Percentiles rank a stretch among this genome's conserved stretches.
These are phyloP conservation scores for Cottoperca gobio DNA, from an alignment of 2,797 vertebrate genomes.

Conservation along the genomic window DNA sequence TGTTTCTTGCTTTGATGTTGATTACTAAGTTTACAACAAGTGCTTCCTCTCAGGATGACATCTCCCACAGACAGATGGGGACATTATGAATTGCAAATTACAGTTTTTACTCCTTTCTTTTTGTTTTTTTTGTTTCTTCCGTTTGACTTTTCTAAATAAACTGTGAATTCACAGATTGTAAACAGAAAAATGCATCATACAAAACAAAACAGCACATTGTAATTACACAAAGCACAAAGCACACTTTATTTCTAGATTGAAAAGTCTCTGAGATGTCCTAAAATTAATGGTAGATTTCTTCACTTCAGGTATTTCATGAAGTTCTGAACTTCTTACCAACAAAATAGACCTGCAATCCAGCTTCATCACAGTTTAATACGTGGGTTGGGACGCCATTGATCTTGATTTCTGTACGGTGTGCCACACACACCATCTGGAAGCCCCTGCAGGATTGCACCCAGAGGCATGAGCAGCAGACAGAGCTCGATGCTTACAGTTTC, in stretches of 20 bases:
- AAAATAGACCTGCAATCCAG: slow-evolving; percentile 23
- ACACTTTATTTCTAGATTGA: too few species aligned
- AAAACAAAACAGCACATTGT: background rate
- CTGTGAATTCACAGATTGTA: background rate
- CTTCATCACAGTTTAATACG: slow-evolving; percentile 39
- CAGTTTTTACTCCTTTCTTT: too few species aligned
- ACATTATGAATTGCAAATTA: too few species aligned
- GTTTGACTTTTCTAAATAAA: too few species aligned
- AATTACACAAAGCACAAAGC: background rate
- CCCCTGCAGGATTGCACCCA: slow-evolving; percentile 35
- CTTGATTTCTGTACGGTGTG: slow-evolving; percentile 50
- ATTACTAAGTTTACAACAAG: background rate
- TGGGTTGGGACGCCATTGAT: slow-evolving; percentile 31
- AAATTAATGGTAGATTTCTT: too few species aligned
- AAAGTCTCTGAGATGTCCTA: too few species aligned
- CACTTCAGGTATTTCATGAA: background rate
- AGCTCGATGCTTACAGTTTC: slow-evolving; percentile 24
- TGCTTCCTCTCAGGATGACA: background rate
- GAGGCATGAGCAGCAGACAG: slow-evolving; percentile 30
- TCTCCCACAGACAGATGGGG: too few species aligned
- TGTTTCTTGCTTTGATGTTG: too few species aligned
- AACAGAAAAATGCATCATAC: too few species aligned
- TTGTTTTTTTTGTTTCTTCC: too few species aligned
- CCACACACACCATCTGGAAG: slow-evolving; percentile 41
- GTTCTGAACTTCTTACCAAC: background rate